Conservation (phyloP, 2,888 invertebrate species). For the Tromatobia lineatoria region DNA sequence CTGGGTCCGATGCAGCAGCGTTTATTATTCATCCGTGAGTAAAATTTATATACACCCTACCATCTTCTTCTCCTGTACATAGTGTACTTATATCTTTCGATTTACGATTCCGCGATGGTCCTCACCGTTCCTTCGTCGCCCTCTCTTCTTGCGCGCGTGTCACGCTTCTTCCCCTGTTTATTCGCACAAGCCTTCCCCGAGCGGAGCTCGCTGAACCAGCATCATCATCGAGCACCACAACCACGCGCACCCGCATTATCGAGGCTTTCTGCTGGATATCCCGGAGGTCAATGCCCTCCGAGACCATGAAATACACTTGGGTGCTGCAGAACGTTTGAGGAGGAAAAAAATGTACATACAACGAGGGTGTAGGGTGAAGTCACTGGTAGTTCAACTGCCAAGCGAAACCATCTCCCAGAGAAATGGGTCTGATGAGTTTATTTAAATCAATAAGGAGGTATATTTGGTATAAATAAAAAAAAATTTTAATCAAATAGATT, state of each 20-base stretch:
- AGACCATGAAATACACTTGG: slow-evolving; percentile 38
- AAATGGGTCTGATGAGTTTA: too few relatives aligned
- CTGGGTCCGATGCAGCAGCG: slow-evolving; percentile 69
- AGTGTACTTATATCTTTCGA: slow-evolving; percentile 72
- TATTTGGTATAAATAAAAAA: too few relatives aligned
- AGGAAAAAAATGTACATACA: neutral
- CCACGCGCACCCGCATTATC: slow-evolving; percentile 40
- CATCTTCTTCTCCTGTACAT: slow-evolving; percentile 34
- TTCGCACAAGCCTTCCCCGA: slow-evolving; percentile 49
- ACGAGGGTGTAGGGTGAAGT: neutral
- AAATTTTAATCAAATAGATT: too few relatives aligned
- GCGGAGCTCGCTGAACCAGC: slow-evolving; percentile 39
- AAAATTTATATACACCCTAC: slow-evolving; percentile 77
- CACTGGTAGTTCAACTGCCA: too few relatives aligned
- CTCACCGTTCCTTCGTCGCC: slow-evolving; percentile 55
- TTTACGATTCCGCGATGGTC: slow-evolving; percentile 74
- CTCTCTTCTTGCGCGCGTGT: slow-evolving; percentile 43
- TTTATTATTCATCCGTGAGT: slow-evolving; percentile 80
- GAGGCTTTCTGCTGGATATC: slow-evolving; percentile 53
- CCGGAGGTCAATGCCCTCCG: slow-evolving; percentile 56
- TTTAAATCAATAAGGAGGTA: too few relatives aligned
- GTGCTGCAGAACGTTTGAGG: neutral
- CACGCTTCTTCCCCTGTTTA: slow-evolving; percentile 50
- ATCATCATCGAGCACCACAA: slow-evolving; percentile 56
- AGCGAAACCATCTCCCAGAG: too few relatives aligned